phyloP scores from a whole-genome alignment of 2,113 vertebrate species.

The Trogon melanurus region DNA sequence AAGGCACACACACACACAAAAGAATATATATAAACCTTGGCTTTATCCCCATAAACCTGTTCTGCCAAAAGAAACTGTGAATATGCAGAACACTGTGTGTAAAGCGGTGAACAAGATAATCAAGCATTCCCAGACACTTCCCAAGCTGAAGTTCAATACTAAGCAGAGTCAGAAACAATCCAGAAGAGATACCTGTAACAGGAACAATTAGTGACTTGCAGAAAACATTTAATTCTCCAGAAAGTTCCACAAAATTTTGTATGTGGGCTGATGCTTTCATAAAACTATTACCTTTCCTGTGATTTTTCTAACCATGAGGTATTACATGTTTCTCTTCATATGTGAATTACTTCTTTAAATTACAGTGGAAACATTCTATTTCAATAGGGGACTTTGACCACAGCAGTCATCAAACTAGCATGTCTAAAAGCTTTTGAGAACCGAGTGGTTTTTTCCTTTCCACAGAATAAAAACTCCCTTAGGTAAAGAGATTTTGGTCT shows the following conservation, averaged over 20 bases:
- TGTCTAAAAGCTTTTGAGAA: not conserved
- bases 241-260: not conserved
- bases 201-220: not conserved
- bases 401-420: not conserved
- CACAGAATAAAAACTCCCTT: not conserved
- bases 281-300: not conserved
- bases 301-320: not conserved
- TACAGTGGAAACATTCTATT: not conserved
- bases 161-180: not conserved
- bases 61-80: not conserved
- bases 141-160: not conserved
- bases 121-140: not conserved
- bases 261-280: not conserved
- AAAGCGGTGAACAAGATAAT: not conserved
- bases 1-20: too few species aligned
- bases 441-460: not conserved
- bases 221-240: not conserved
- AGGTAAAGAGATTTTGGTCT: not conserved
- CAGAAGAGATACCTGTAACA: not conserved
- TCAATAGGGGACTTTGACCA: not conserved
- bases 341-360: not conserved
- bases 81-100: not conserved
- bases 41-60: not conserved
- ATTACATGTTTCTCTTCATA: not conserved
- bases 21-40: not conserved